Base-by-base conservation (phyloP, 2,888 invertebrate genomes). In the Troides helena region DNA sequence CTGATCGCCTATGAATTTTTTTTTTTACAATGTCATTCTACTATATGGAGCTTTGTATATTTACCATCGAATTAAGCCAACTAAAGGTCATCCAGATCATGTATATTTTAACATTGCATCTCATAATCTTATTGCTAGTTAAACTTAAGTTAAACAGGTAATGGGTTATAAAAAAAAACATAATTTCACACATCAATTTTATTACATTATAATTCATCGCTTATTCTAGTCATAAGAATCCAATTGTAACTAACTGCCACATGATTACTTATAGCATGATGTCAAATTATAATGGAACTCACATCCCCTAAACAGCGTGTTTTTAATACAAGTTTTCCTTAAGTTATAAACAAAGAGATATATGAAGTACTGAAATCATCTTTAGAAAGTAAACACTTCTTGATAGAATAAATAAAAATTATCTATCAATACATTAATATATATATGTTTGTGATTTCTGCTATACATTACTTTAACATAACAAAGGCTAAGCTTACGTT, bases 201-300 rank as follows among this genome's bases (percentile, higher is more conserved):
- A 69, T 65, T 69, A 21, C n/a, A 10, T 30, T 63, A 58, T 30
- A 68, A 23, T 56, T 25, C 14, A n/a, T 56, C 61, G 12, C 62
- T 70, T 70, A 62, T 17, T 36, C 69, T 70, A 70, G 66, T 70
- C 69, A 70, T 70, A 70, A 70, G 69, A 70, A 62, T 62, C 36
- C 14, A 50, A 17, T 50, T 50, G 18, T 50, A 17, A 50, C 50
- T 17, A 17, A 50, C 18, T 50, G 50, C 14, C 50, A 50, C 17
- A 50, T 14, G 50, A 17, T 50, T 50, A 50, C 50, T 17, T 50
- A 18, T 50, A 17, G 17, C 14, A 14, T 50, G 2, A 50, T 50
- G 8, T 39, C 50, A 50, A 17, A 2, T 50, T 18, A 18, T 50
- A 50, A 30, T 5, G 2, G 4, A 50, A 14, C 1, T 50, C 18